Percentiles rank a stretch among this genome's conserved stretches.
Evolutionary conservation across 1,140 invertebrate genomes (phyloP).

Genomic region (Thrips palmi): DNA sequence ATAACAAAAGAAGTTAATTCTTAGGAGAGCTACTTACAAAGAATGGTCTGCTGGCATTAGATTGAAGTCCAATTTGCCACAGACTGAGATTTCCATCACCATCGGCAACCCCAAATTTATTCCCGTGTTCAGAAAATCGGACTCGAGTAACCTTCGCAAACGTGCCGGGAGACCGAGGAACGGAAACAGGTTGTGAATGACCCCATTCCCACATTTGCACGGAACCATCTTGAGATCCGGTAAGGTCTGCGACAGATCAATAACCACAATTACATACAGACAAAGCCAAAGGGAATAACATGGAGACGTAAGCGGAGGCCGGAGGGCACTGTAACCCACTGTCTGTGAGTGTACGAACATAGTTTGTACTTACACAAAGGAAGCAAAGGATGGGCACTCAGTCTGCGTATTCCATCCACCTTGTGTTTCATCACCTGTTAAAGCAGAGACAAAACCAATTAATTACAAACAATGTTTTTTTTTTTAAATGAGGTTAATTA

Average conservation of each 20-base stretch:
- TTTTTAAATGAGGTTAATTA: too few relatives aligned
- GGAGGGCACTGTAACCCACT: too few relatives aligned
- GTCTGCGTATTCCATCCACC: constrained; percentile 83
- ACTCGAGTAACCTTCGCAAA: constrained; percentile 94
- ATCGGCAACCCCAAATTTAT: constrained; percentile 94
- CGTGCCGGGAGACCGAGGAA: constrained; percentile 71
- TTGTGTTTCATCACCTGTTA: constrained; percentile 65
- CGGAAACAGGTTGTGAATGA: constrained; percentile 73
- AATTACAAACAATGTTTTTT: too few relatives aligned
- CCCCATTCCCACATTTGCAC: constrained; percentile 98
- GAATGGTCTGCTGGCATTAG: constrained; percentile 71
- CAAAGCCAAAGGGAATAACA: not conserved
- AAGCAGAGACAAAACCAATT: constrained; percentile 12
- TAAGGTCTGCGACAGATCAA: constrained; percentile 48
- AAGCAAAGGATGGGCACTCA: constrained; percentile 85
- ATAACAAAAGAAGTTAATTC: constrained; percentile 1
- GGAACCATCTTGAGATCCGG: constrained; percentile 92
- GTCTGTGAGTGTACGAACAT: too few relatives aligned
- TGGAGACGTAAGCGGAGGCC: too few relatives aligned
- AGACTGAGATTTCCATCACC: constrained; percentile 77
- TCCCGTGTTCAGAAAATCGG: constrained; percentile 88
- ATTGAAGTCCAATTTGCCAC: constrained; percentile 71
- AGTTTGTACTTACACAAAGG: constrained; percentile 67
- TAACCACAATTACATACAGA: not conserved
- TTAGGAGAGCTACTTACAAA: constrained; percentile 55